phyloP scores from a whole-genome alignment of 2,888 invertebrate species.

The Tetheella fluctuosa region DNA sequence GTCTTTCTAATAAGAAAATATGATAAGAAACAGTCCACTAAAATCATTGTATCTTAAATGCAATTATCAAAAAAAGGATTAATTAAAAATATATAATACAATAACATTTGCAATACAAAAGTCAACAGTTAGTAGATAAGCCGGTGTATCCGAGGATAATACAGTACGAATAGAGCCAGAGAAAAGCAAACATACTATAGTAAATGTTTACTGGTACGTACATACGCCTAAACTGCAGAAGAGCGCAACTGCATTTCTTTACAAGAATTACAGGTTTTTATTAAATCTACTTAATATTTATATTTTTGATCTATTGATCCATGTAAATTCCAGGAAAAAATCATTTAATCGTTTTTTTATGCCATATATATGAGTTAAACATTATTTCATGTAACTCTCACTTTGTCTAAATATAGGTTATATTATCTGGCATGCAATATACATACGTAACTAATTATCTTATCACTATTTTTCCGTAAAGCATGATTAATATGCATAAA shows the following conservation, averaged over 20 bases:
- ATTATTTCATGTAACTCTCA: background rate
- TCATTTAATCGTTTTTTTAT: no score
- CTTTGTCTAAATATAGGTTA: background rate
- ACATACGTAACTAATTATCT: background rate
- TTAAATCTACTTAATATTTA: background rate
- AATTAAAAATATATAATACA: slow-evolving; percentile 49
- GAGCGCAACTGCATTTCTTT: slow-evolving; percentile 30
- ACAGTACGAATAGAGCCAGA: slow-evolving; percentile 34
- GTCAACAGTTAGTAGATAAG: slow-evolving; percentile 60
- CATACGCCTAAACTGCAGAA: slow-evolving; percentile 25
- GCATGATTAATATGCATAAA: background rate
- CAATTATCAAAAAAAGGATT: slow-evolving; percentile 12
- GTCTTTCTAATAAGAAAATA: background rate
- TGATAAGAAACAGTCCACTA: background rate
- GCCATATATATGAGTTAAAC: background rate
- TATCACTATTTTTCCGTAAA: background rate
- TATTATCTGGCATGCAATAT: background rate
- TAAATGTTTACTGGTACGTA: slow-evolving; percentile 41
- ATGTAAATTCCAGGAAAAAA: no score
- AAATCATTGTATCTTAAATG: background rate
- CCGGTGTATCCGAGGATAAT: slow-evolving; percentile 62
- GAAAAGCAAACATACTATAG: slow-evolving; percentile 55
- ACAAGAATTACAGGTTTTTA: background rate
- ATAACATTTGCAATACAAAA: slow-evolving; percentile 48
- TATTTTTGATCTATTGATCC: background rate